These are phyloP conservation scores for Julus scanicus DNA, from an alignment of 2,888 invertebrate species.

Conservation along the genomic window DNA sequence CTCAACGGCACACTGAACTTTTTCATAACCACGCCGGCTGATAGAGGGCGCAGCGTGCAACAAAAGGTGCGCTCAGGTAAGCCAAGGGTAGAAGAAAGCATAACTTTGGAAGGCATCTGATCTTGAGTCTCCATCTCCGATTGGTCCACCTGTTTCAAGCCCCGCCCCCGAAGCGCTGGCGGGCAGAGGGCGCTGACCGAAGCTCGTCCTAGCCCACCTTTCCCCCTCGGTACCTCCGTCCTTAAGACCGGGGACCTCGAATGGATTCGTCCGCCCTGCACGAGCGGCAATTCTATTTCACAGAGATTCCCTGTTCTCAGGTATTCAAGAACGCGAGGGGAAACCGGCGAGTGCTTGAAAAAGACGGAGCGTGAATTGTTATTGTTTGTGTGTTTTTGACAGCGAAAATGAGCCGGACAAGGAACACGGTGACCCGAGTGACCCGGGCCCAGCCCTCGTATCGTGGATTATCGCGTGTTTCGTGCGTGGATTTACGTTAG, in stretches of 20 bases:
- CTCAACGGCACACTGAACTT: too few species aligned
- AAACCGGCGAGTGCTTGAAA: background rate
- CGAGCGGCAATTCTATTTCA: background rate
- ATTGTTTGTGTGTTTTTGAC: background rate
- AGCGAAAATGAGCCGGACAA: slow-evolving; percentile 3
- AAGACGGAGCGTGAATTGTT: background rate
- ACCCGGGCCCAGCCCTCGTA: background rate
- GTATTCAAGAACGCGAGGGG: background rate
- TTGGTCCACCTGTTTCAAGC: background rate
- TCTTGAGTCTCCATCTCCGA: background rate
- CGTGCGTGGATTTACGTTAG: background rate
- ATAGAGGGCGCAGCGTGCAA: too few species aligned
- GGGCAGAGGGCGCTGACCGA: slow-evolving; percentile 33
- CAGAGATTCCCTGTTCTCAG: background rate
- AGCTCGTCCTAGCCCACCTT: background rate
- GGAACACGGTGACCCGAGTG: background rate
- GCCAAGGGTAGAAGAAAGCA: too few species aligned
- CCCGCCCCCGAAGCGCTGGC: background rate
- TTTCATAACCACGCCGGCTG: too few species aligned
- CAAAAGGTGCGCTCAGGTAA: too few species aligned
- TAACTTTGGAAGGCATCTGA: too few species aligned
- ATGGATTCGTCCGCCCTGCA: background rate
- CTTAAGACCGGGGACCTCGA: background rate
- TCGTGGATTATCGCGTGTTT: slow-evolving; percentile 2
- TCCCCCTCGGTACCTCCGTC: background rate